Evolutionary conservation across 2,888 invertebrate species (phyloP), one percentile per base, ranked within the genome.

Genomic region (Dugesia japonica): DNA sequence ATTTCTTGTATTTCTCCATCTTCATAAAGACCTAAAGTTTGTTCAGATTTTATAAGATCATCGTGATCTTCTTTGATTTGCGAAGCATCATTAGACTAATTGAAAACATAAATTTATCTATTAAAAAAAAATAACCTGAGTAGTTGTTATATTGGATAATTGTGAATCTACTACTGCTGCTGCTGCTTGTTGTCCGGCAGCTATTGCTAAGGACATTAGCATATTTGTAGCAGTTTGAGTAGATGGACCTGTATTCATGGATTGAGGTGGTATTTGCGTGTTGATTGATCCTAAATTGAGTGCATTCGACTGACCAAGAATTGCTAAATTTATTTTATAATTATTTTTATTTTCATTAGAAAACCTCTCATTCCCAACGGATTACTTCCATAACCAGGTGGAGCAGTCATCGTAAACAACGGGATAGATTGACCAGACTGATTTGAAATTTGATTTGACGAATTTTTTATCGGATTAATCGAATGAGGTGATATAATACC

Each of bases 1-100:
- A 75, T 42, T n/a, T 75, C 75, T 27, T 75, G 75, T 26, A 75
- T 75, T 42, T 75, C 75, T 13, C 75, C 75, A 26, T 75, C 75
- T 74, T 75, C 75, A 75, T 75, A 75, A n/a, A 75, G 28, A 23
- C 75, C 75, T n/a, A 71, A 23, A 26, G 42, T 26, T 73, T 26
- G 71, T 75, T 42, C 28, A 26, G 23, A n/a, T 56, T 56, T 56
- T 23, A 56, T n/a, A 20, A 56, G 23, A 56, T 56, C 56, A 56
- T 56, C 56, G 56, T 56, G 56, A 56, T 56, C 56, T n/a, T 56
- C 56, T 56, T 56, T 56, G 56, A 56, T 56, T 56, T 56, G 56
- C 23, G 56, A 56, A 13, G 9, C 23, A n/a, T 56, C 56, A 56
- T 56, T 56, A 31, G 31, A 31, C 31, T 31, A 13, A 13, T 7